These are phyloP conservation scores for Homalodisca vitripennis DNA, from an alignment of 1,140 invertebrate genomes.

Conservation along the genomic window DNA sequence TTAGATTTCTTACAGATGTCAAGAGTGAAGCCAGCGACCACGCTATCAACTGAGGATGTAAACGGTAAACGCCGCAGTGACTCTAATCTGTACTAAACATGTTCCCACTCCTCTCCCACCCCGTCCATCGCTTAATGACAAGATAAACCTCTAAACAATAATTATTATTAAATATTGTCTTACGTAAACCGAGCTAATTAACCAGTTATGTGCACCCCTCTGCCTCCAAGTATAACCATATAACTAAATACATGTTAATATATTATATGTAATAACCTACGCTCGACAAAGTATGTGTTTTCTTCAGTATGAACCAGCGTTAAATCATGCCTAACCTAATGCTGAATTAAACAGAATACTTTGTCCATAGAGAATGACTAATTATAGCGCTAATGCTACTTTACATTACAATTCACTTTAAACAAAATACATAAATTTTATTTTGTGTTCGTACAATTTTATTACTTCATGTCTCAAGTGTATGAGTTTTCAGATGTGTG, in stretches of 20 bases:
- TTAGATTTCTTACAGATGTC: conserved; percentile 33
- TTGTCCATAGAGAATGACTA: conserved; percentile 2
- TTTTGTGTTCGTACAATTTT: conserved; percentile 11
- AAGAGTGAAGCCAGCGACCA: neutral
- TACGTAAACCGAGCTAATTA: conserved; percentile 19
- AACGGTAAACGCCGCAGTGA: conserved; percentile 19
- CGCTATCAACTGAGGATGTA: neutral
- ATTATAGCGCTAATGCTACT: neutral
- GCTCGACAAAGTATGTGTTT: conserved; percentile 22
- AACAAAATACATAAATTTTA: conserved; percentile 1
- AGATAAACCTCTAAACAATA: conserved; percentile 29
- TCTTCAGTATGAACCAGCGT: conserved; percentile 1
- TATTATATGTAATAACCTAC: too few relatives aligned
- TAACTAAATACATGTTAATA: conserved; percentile 36
- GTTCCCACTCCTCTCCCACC: conserved; percentile 7
- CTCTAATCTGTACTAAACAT: conserved; percentile 5
- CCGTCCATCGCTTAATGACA: conserved; percentile 13
- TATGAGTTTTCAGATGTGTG: conserved; percentile 11
- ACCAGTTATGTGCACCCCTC: conserved; percentile 44
- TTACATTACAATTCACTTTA: neutral
- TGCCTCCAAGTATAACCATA: conserved; percentile 51
- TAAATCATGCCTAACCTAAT: too few relatives aligned
- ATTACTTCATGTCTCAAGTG: conserved; percentile 19
- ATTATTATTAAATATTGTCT: neutral
- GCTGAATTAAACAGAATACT: conserved; percentile 21